phyloP scores from a whole-genome alignment of 2,797 vertebrate species.

The Chelidonichthys spinosus region DNA sequence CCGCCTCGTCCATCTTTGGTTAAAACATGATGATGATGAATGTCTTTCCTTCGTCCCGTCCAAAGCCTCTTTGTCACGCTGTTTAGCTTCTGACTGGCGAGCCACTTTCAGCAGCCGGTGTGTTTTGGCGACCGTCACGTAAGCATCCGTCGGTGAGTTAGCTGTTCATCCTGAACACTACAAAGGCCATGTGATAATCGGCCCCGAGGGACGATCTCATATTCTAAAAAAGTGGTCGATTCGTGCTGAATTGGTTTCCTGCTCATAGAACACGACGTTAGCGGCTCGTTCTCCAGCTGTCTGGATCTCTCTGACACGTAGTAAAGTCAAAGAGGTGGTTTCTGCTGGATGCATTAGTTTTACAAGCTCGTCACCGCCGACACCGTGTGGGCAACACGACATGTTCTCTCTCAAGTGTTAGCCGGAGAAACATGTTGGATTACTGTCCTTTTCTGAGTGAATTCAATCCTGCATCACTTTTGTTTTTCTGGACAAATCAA shows the following conservation, averaged over 20 bases:
- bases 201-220: constrained; percentile 23
- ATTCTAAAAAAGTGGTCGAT: constrained; percentile 40
- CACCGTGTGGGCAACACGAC: neutral
- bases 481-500: too few relatives aligned
- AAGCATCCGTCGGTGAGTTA: constrained; percentile 38
- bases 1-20: constrained; percentile 46
- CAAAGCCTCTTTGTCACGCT: constrained; percentile 60
- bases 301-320: constrained; percentile 64
- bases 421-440: too few relatives aligned
- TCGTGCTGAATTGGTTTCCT: constrained; percentile 36
- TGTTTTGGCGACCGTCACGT: constrained; percentile 43
- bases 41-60: constrained; percentile 63
- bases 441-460: too few relatives aligned
- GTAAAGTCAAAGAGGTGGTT: constrained; percentile 59
- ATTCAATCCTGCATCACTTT: too few relatives aligned
- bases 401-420: too few relatives aligned
- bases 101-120: constrained; percentile 41
- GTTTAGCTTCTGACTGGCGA: constrained; percentile 44
- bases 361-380: constrained; percentile 66
- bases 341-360: constrained; percentile 76
- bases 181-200: constrained; percentile 20
- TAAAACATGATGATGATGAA: constrained; percentile 64
- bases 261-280: constrained; percentile 53
- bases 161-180: constrained; percentile 45
- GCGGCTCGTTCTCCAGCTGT: constrained; percentile 66